Evolutionary conservation across 2,797 vertebrate genomes (phyloP).

Genomic region (Megalops cyprinoides): DNA sequence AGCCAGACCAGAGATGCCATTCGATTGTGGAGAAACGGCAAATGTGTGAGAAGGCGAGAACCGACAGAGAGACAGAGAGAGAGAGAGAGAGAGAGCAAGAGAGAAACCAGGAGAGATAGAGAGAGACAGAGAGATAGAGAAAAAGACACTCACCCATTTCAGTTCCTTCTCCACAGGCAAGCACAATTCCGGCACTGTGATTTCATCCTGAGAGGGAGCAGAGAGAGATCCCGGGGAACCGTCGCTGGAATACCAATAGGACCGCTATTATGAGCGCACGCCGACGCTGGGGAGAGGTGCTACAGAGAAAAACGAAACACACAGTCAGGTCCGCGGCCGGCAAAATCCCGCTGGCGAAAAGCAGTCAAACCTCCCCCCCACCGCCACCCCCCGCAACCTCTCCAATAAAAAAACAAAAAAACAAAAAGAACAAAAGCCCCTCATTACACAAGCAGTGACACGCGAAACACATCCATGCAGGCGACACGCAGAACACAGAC

Average conservation of each 20-base stretch:
- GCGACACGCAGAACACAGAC: constrained; percentile 17
- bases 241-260: constrained; percentile 80
- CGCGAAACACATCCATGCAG: background rate
- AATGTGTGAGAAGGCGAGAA: constrained; percentile 10
- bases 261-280: constrained; percentile 67
- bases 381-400: background rate
- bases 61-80: constrained; percentile 6
- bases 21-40: constrained; percentile 18
- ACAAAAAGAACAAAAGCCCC: background rate
- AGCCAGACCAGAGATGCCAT: constrained; percentile 17
- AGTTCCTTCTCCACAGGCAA: constrained; percentile 68
- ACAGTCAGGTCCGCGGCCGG: constrained; percentile 24
- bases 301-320: background rate
- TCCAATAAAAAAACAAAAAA: background rate
- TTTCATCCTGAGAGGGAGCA: constrained; percentile 72
- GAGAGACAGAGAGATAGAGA: constrained; percentile 3
- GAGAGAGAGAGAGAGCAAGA: constrained; percentile 3
- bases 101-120: background rate
- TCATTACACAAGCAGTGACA: constrained; percentile 35
- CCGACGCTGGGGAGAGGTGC: constrained; percentile 15
- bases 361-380: background rate
- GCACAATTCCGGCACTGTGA: constrained; percentile 83
- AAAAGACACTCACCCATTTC: constrained; percentile 70
- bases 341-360: constrained; percentile 12
- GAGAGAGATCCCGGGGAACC: constrained; percentile 74